Percentiles rank a stretch among this genome's conserved stretches.
These are phyloP conservation scores for Caenorhabditis drosophilae DNA, from an alignment of 2,888 invertebrate species.

Conservation along the genomic window DNA sequence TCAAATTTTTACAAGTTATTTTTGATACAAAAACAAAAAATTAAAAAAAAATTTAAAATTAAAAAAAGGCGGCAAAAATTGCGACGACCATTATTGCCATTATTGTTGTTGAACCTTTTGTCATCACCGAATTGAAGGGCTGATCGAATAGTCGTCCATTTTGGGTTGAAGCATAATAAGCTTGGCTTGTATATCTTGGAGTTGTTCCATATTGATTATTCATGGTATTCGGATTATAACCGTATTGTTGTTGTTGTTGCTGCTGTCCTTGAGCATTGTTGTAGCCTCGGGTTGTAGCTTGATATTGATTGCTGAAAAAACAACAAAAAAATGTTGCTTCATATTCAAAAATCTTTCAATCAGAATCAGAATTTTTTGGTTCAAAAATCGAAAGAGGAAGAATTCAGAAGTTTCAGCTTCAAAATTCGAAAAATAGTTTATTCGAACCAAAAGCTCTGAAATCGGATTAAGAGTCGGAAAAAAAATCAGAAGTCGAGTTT, in stretches of 20 bases:
- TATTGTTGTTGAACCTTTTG: constrained; percentile 15
- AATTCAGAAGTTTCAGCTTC: too few species aligned
- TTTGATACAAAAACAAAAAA: neutral
- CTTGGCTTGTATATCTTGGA: constrained; percentile 25
- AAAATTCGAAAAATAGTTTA: too few species aligned
- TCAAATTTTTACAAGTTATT: neutral
- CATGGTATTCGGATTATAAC: too few species aligned
- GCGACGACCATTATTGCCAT: too few species aligned
- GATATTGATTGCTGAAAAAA: constrained; percentile 34
- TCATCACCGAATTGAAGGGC: constrained; percentile 23
- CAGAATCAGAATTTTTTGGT: too few species aligned
- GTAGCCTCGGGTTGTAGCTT: constrained; percentile 32
- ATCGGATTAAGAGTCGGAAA: too few species aligned
- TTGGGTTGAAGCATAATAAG: constrained; percentile 17
- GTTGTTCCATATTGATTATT: constrained; percentile 26
- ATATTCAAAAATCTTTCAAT: too few species aligned
- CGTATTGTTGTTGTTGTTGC: constrained; percentile 19
- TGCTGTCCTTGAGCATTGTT: too few species aligned
- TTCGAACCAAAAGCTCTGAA: too few species aligned
- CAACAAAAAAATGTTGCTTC: neutral
- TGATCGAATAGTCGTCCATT: constrained; percentile 34
- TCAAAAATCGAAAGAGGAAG: too few species aligned
- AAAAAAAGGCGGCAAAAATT: constrained; percentile 18
- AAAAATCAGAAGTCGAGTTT: too few species aligned
- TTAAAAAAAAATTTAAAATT: constrained; percentile 16